A percentile compares a stretch with the other conserved stretches of the same genome.
phyloP scores from a whole-genome alignment of 1,140 invertebrate species.

The Holcopasites calliopsidis region DNA sequence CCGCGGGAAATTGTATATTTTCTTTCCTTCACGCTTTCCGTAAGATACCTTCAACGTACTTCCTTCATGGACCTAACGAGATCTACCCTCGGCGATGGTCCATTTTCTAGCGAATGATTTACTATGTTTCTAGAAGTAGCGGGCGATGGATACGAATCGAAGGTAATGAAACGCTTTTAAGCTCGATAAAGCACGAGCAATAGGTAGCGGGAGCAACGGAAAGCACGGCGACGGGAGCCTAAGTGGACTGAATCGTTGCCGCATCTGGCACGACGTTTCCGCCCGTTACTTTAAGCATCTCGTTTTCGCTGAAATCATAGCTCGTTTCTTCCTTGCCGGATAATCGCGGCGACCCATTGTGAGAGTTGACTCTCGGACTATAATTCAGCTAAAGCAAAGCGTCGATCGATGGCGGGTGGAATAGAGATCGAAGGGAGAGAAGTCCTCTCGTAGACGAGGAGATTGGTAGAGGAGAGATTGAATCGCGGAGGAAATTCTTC shows the following conservation, averaged over 20 bases:
- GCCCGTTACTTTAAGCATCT: neutral
- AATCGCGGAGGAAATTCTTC: slow-evolving; percentile 1
- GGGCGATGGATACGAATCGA: slow-evolving; percentile 3
- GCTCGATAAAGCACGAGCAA: neutral
- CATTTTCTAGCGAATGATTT: no score
- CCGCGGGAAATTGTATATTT: slow-evolving; percentile 49
- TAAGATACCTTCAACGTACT: neutral
- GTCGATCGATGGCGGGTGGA: neutral
- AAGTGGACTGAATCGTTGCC: slow-evolving; percentile 12
- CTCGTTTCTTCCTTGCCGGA: neutral
- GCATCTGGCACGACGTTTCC: neutral
- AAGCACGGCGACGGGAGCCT: neutral
- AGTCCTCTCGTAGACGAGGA: neutral
- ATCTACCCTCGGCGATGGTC: neutral
- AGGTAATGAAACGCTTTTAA: slow-evolving; percentile 9
- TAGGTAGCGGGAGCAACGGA: neutral
- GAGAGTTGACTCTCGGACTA: neutral
- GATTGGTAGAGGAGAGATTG: neutral
- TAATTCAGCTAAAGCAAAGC: neutral
- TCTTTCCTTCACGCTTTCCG: slow-evolving; percentile 4
- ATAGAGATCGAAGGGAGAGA: neutral
- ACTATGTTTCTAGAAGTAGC: no score
- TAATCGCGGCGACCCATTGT: neutral
- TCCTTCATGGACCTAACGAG: neutral
- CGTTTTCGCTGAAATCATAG: neutral